Percentiles rank a stretch among this genome's conserved stretches.
phyloP scores from a whole-genome alignment of 2,113 vertebrate genomes.

The Callaeas wilsoni region DNA sequence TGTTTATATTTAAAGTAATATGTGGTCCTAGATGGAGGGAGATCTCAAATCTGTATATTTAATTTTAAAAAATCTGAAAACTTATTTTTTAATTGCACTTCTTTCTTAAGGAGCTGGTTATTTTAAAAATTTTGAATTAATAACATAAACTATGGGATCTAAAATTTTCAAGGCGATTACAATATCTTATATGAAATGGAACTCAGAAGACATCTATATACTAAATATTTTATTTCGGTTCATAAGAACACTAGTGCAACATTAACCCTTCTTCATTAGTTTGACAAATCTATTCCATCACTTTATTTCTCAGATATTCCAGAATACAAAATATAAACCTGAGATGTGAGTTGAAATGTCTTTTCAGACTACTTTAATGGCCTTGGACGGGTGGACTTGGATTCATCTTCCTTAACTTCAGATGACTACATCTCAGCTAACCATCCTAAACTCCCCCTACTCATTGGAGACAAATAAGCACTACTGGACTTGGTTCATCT shows the following conservation, averaged over 20 bases:
- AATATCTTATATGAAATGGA: background rate
- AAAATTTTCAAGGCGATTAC: background rate
- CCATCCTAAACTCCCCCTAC: background rate
- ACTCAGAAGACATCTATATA: background rate
- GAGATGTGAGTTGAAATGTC: background rate
- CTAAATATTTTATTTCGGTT: background rate
- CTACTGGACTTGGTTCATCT: background rate
- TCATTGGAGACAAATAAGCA: background rate
- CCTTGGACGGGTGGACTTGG: background rate
- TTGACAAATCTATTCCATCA: background rate
- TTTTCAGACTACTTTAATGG: background rate
- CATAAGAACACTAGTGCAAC: background rate
- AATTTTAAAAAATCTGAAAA: background rate
- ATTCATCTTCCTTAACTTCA: background rate
- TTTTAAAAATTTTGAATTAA: background rate
- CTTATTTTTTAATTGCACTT: background rate
- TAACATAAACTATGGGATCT: background rate
- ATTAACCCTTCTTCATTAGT: background rate
- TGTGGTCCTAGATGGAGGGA: background rate
- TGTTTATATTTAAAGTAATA: background rate
- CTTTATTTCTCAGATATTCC: background rate
- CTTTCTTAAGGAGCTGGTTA: background rate
- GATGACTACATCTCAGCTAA: background rate
- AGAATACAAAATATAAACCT: background rate
- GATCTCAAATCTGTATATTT: background rate